A percentile compares a stretch with the other conserved stretches of the same genome.
Evolutionary conservation across 2,888 invertebrate species (phyloP).

Genomic region (Alcis repandata): DNA sequence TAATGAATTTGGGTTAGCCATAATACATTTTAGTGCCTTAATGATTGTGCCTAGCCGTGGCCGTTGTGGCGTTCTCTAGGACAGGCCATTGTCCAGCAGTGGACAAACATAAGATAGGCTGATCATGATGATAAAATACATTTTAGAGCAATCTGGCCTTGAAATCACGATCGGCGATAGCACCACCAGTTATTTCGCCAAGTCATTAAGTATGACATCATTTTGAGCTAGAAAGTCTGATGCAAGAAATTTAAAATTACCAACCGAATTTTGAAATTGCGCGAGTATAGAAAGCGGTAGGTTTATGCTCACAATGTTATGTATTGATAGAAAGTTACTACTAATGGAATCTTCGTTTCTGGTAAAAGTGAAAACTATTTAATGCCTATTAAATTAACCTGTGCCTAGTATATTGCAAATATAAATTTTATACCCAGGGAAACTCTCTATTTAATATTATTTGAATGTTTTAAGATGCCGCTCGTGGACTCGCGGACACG

Average conservation of each 20-base stretch:
- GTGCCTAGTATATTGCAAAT: neutral
- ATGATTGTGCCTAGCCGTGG: too few relatives aligned
- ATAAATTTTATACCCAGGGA: neutral
- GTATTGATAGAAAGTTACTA: conserved; percentile 13
- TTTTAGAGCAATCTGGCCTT: too few relatives aligned
- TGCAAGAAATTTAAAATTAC: conserved; percentile 30
- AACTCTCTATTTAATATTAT: neutral
- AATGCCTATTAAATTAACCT: neutral
- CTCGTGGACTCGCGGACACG: too few relatives aligned
- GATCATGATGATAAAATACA: too few relatives aligned
- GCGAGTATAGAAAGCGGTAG: conserved; percentile 16
- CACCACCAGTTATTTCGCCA: neutral
- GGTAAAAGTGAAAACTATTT: neutral
- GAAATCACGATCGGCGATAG: neutral
- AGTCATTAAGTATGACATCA: neutral
- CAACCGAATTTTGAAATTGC: conserved; percentile 5
- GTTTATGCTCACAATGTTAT: too few relatives aligned
- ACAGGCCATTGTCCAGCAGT: too few relatives aligned
- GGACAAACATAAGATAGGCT: too few relatives aligned
- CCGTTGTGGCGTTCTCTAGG: too few relatives aligned
- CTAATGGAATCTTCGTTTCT: conserved; percentile 15
- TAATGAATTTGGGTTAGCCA: too few relatives aligned
- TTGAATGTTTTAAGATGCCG: too few relatives aligned
- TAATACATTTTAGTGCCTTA: too few relatives aligned
- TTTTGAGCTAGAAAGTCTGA: conserved; percentile 24